Conservation (phyloP, 2,113 vertebrate species). For the Baryphthengus martii region DNA sequence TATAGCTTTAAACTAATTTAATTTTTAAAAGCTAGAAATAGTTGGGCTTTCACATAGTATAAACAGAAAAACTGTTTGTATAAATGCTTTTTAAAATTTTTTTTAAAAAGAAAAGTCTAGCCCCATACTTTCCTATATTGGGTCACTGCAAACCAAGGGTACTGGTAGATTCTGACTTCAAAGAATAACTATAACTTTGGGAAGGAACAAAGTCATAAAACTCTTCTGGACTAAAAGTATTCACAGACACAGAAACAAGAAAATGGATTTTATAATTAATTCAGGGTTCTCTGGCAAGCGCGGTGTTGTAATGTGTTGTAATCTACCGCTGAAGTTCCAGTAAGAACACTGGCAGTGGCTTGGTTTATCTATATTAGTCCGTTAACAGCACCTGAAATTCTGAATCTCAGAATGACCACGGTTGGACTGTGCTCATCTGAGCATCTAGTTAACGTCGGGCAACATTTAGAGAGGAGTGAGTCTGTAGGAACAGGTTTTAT, state of each 20-base stretch:
- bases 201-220: conserved; percentile 34
- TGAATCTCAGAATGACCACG: neutral
- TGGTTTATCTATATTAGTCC: neutral
- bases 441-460: neutral
- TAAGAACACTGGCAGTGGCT: conserved; percentile 24
- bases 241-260: conserved; percentile 43
- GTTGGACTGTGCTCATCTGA: neutral
- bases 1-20: neutral
- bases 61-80: neutral
- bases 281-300: conserved; percentile 49
- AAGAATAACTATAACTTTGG: conserved; percentile 2
- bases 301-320: conserved; percentile 36
- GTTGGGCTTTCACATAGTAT: neutral
- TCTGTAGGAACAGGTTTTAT: neutral
- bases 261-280: conserved; percentile 61
- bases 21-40: neutral
- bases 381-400: neutral
- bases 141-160: neutral
- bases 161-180: neutral
- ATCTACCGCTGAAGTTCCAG: conserved; percentile 50
- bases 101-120: neutral
- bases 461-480: neutral
- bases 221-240: conserved; percentile 7
- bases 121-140: neutral
- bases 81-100: neutral